Evolutionary conservation across 2,888 invertebrate species (phyloP), one percentile per base, ranked within the genome.

Genomic region (Tinea pellionella): DNA sequence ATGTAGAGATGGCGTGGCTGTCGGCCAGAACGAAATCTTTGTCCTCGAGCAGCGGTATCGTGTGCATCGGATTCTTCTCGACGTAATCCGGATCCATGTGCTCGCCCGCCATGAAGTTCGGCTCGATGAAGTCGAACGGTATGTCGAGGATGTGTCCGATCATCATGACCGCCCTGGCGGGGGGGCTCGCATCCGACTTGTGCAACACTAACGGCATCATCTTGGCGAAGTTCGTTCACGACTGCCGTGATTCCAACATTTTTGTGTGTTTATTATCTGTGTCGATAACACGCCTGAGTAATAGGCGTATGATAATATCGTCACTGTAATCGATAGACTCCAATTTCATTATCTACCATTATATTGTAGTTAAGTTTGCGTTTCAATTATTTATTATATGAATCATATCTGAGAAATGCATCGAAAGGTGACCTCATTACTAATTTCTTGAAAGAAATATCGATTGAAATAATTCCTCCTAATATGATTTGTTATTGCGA

Each of bases 1-100:
- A 77, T 0, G 70, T 73, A 0, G 71, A 65, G 12, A 77, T 77
- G 0, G 75, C 72, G 15, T 51, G 53, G 11, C 19, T 59, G 30
- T 75, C 76, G 6, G 70, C 63, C 0, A 77, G 61, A 0, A 66
- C 29, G 30, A 72, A 74, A 29, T 72, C 71, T 12, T 67, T 70
- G 13, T 77, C 76, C 72, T 75, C 74, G 6, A 77, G 60, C 8
- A 75, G 30, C 0, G 75, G 77, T 0, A 76, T 58, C 0, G 69
- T 64, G 24, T 75, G 74, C 7, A 69, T 59, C 0, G 74, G 75
- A 43, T 76, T 77, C 59, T 75, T 75, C 1, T 67, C 64, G 0
- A 72, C 6, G 60, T 64, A 76, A 19, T 72, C 74, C 3, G 74
- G 73, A 3, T 64, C 65, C 6, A 55, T n/a, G 2, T 69, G 62